Percentiles rank a stretch among this genome's conserved stretches.
Evolutionary conservation across 2,888 invertebrate species (phyloP).

Genomic region (Hydropsyche betteni): DNA sequence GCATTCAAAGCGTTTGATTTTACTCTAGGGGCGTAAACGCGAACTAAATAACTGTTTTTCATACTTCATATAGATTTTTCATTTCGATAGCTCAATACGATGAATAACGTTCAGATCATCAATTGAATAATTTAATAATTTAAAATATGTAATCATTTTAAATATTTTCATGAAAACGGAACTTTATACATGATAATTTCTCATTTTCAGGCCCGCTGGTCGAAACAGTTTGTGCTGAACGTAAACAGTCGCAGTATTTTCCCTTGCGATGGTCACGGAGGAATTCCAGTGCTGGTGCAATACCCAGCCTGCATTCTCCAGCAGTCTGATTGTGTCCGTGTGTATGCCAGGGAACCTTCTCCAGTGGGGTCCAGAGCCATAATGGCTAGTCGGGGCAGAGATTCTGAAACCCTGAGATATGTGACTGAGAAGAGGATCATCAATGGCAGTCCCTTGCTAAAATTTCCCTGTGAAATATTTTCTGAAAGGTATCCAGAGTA

Average conservation of each 20-base stretch:
- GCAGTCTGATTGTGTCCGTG: slow-evolving; percentile 79
- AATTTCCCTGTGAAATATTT: slow-evolving; percentile 84
- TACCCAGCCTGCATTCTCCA: slow-evolving; percentile 85
- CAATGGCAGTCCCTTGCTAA: slow-evolving; percentile 76
- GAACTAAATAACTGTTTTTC: too few relatives aligned
- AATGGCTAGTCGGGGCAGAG: slow-evolving; percentile 67
- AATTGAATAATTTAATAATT: not conserved
- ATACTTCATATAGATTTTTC: too few relatives aligned
- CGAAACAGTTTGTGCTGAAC: slow-evolving; percentile 84
- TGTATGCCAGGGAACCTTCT: slow-evolving; percentile 78
- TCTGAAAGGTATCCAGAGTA: slow-evolving; percentile 85
- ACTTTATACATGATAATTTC: too few relatives aligned
- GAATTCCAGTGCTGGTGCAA: slow-evolving; percentile 82
- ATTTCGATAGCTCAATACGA: too few relatives aligned
- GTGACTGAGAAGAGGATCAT: slow-evolving; percentile 72
- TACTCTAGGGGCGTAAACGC: too few relatives aligned
- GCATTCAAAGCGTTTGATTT: too few relatives aligned
- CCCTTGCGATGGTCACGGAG: slow-evolving; percentile 79
- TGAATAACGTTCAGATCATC: not conserved
- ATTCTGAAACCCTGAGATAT: slow-evolving; percentile 61
- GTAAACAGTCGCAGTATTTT: slow-evolving; percentile 85
- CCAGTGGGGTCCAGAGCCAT: slow-evolving; percentile 75
- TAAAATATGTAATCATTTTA: too few relatives aligned
- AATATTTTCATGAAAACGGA: too few relatives aligned
- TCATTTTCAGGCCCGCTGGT: slow-evolving; percentile 77